A percentile compares a stretch with the other conserved stretches of the same genome.
Conservation (phyloP, 2,888 invertebrate genomes). For the Pinctada fucata region DNA sequence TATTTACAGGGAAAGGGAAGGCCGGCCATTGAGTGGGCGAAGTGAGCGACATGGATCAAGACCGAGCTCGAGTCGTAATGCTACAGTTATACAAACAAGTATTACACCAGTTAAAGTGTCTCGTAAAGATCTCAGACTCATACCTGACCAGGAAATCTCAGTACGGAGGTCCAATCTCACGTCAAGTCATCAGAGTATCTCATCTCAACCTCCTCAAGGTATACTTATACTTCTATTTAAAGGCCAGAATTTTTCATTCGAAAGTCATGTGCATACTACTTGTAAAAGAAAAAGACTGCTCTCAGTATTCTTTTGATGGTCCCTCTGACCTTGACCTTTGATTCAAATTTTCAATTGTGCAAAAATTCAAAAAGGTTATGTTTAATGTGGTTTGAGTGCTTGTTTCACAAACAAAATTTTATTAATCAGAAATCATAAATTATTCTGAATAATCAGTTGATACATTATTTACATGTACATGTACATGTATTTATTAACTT, state of each 20-base stretch:
- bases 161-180: slow-evolving; percentile 69
- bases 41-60: slow-evolving; percentile 38
- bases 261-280: neutral
- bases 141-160: slow-evolving; percentile 73
- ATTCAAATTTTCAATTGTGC: too few relatives aligned
- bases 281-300: too few relatives aligned
- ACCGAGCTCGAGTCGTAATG: slow-evolving; percentile 49
- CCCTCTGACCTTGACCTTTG: neutral
- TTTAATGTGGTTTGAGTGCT: too few relatives aligned
- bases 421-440: too few relatives aligned
- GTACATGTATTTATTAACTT: too few relatives aligned
- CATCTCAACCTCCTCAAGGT: slow-evolving; percentile 37
- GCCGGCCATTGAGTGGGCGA: slow-evolving; percentile 33
- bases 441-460: too few relatives aligned
- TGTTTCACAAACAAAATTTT: too few relatives aligned
- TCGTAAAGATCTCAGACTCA: slow-evolving; percentile 71
- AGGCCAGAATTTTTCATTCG: neutral
- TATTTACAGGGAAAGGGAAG: slow-evolving; percentile 19
- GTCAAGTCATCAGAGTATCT: slow-evolving; percentile 48
- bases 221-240: neutral
- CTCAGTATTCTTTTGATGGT: neutral
- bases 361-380: too few relatives aligned
- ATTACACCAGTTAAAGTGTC: slow-evolving; percentile 73
- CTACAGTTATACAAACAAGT: slow-evolving; percentile 45
- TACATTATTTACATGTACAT: too few relatives aligned